These are phyloP conservation scores for Drosophila parabipectinata DNA, from an alignment of 1,140 invertebrate species.

Conservation along the genomic window DNA sequence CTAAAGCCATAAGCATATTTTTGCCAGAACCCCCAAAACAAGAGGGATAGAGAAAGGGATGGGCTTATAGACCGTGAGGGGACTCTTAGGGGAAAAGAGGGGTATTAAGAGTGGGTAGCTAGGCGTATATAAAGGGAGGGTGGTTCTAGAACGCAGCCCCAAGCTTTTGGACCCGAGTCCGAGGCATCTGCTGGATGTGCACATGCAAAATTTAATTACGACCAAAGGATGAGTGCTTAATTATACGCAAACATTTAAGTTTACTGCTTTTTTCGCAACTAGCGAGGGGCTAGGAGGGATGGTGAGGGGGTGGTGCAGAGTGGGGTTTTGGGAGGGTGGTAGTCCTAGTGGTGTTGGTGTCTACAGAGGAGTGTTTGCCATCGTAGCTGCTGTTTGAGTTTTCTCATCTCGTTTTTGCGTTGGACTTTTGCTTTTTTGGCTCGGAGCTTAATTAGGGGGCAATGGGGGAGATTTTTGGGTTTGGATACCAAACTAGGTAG, in stretches of 20 bases:
- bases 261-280: slow-evolving; percentile 74
- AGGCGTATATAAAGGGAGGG: neutral
- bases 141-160: slow-evolving; percentile 32
- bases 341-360: neutral
- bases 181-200: slow-evolving; percentile 75
- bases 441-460: slow-evolving; percentile 47
- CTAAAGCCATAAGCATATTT: slow-evolving; percentile 38
- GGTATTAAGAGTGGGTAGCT: neutral
- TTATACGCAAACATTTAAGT: slow-evolving; percentile 84
- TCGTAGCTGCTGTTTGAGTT: slow-evolving; percentile 41
- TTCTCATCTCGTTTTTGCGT: slow-evolving; percentile 41
- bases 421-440: slow-evolving; percentile 56
- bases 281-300: neutral
- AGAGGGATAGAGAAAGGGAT: slow-evolving; percentile 6
- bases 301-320: neutral
- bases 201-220: slow-evolving; percentile 84
- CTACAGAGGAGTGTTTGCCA: slow-evolving; percentile 47
- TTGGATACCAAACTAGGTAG: neutral
- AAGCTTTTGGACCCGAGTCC: slow-evolving; percentile 22
- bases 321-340: neutral
- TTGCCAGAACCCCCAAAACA: slow-evolving; percentile 25
- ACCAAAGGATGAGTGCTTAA: slow-evolving; percentile 84
- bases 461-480: slow-evolving; percentile 3
- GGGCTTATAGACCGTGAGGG: neutral
- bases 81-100: neutral